Base-by-base conservation (phyloP, 92 coral and sea anemone genomes). In the Micromussa lordhowensis region DNA sequence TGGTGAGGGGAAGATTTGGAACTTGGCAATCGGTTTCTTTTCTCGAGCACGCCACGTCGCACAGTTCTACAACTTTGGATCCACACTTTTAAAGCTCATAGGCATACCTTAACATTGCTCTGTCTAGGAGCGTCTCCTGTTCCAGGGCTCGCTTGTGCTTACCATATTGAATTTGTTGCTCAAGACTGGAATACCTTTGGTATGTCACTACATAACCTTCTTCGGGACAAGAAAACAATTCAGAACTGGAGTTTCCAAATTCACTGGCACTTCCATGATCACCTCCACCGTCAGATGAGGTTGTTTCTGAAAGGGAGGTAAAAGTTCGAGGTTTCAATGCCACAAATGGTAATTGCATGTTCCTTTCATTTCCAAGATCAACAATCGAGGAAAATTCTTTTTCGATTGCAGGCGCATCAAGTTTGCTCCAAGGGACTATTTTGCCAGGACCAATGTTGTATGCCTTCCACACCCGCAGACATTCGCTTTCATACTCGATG, bases 361-460 rank as follows among this genome's bases (percentile, higher is more conserved):
- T 40, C 48, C 48, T 40, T 44, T 44, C 51, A 44, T 44, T 44
- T 44, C 51, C 51, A 44, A 44, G 51, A 44, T 44, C 51, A 44
- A 44, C 12, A 44, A 44, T 44, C 51, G 51, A 44, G 51, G 51
- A 44, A 29, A 30, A 73, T 30, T 80, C 71, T 19, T 64, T 18
- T 22, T 80, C 84, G 40, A 57, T 18, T 1, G 4, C 84, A 63
- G 36, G 70, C 28, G 29, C 55, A n/a, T 80, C 48, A 63, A 80
- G 30, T 80, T 80, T 58, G 70, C 70, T 80, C 84, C 84, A 80
- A 18, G 84, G 44, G 31, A 80, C 53, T 32, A 57, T 22, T 63
- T 80, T 80, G 24, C 84, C 72, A 34, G 84, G 84, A 53, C 69
- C 84, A 53, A 80, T 80, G 84, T 54, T 55, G 84, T 80, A 80